phyloP scores from a whole-genome alignment of 1,140 invertebrate genomes.

The Temnothorax nylanderi region DNA sequence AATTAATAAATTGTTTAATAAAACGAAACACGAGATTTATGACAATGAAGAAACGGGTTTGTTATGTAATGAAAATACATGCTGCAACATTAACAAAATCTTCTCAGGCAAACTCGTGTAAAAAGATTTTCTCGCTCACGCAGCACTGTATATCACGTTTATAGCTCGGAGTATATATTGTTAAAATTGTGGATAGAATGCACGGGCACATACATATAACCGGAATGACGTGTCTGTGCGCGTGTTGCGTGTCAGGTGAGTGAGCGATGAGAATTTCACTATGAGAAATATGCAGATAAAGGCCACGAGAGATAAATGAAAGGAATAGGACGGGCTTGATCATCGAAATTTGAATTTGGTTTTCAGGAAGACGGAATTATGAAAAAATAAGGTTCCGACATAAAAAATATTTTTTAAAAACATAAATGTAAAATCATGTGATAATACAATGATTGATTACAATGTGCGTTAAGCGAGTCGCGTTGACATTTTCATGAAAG shows the following conservation, averaged over 20 bases:
- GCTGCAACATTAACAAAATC: not conserved
- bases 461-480: not conserved
- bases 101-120: not conserved
- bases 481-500: not conserved
- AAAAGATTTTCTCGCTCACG: not conserved
- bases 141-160: not conserved
- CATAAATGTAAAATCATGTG: not conserved
- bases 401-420: not conserved
- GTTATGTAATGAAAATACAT: not conserved
- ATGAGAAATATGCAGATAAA: constrained; percentile 37
- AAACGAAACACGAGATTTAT: not conserved
- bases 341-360: constrained; percentile 25
- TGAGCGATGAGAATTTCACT: constrained; percentile 63
- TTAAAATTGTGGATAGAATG: constrained; percentile 32
- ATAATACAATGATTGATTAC: not conserved
- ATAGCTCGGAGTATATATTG: constrained; percentile 30
- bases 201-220: not conserved
- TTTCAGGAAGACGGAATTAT: not conserved
- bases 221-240: not conserved
- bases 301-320: constrained; percentile 33
- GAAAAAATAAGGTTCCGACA: not conserved
- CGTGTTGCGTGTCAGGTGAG: constrained; percentile 5
- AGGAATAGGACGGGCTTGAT: not conserved
- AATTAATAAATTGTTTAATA: not conserved
- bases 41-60: not conserved